Conservation (phyloP, 2,888 invertebrate genomes). For the Leptinotarsa rubiginosa region DNA sequence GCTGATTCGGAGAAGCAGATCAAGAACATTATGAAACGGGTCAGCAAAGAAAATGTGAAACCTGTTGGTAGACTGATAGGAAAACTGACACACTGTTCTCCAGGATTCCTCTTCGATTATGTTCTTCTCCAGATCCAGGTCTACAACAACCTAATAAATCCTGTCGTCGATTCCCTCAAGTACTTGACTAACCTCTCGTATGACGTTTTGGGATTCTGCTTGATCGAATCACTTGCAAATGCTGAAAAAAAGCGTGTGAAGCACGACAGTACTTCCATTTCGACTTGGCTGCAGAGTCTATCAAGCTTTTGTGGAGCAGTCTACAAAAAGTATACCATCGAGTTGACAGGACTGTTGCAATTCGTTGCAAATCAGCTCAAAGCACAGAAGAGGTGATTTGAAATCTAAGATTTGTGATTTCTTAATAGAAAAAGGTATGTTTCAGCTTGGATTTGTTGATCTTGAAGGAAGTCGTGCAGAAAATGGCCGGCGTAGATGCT, state of each 20-base stretch:
- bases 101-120: constrained; percentile 96
- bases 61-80: constrained; percentile 95
- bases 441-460: constrained; percentile 89
- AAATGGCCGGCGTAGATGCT: constrained; percentile 99
- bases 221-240: constrained; percentile 90
- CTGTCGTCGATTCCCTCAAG: constrained; percentile 97
- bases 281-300: constrained; percentile 93
- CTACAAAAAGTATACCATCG: constrained; percentile 97
- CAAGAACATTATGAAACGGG: constrained; percentile 96
- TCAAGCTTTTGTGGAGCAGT: constrained; percentile 96
- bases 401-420: not conserved
- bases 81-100: constrained; percentile 95
- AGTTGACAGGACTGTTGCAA: constrained; percentile 93
- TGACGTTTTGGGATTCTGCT: constrained; percentile 94
- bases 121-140: constrained; percentile 68
- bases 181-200: constrained; percentile 95
- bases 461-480: constrained; percentile 96
- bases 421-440: constrained; percentile 4
- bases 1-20: constrained; percentile 92
- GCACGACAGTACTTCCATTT: constrained; percentile 91
- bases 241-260: constrained; percentile 83
- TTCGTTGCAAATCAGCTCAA: constrained; percentile 98
- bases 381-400: constrained; percentile 86
- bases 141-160: constrained; percentile 69
- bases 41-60: constrained; percentile 98